Evolutionary conservation across 1,140 invertebrate species (phyloP), one percentile per base, ranked within the genome.

Genomic region (Caerostris darwini): DNA sequence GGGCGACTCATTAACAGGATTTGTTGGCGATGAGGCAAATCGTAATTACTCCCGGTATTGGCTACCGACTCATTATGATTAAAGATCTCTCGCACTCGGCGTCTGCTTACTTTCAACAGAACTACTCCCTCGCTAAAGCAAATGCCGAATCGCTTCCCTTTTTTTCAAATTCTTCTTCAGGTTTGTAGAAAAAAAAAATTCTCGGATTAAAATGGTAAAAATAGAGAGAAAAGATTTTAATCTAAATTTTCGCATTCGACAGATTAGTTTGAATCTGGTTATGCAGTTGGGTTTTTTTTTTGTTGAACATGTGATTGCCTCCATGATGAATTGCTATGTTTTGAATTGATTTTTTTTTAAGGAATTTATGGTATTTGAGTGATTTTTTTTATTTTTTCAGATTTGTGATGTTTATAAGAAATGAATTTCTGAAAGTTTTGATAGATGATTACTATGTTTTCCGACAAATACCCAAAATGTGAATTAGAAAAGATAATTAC

Each of bases 1-100:
- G 3, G 14, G 53, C 10, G 5, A 12, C 59, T 57, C 85, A 87
- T 87, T 87, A 87, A 8, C 59, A 19, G 34, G 59, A 58, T n/a
- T 56, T 54, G 10, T 56, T 17, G 34, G 58, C 53, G 56, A 87
- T 87, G 53, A 87, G 85, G 57, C 58, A 19, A 64, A 87, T 57
- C 57, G 85, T 87, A 64, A 87, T 87, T 87, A 67, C 57, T 59
- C 7, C 56, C 58, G 53, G 64, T 87, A 87, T 87, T 87, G 85
- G 14, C 85, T 53, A 34, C 58, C 58, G n/a, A 34, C 57, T 87
- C 57, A 87, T 87, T 87, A 87, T 87, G 57, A 64, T 64, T 56
- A 64, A 34, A 19, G 5, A 61, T 87, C 19, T 19, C 8, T 34
- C 71, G 50, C 7, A 19, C 34, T 34, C 19, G 19, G 57, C 82